Conservation (phyloP, 2,797 vertebrate genomes). For the Bufotes viridis region DNA sequence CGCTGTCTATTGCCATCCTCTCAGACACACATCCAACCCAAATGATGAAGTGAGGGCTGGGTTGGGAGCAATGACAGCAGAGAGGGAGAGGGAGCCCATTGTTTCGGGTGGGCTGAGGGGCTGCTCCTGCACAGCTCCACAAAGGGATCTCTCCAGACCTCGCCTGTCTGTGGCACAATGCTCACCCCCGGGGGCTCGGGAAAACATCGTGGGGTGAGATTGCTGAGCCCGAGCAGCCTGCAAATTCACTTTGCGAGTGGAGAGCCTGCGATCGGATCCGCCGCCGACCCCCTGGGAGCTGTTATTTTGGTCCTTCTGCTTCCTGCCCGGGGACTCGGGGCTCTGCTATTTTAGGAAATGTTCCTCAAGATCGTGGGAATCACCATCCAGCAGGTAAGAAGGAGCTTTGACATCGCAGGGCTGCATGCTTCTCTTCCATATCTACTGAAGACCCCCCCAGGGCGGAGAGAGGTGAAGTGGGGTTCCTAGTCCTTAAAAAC, state of each 20-base stretch:
- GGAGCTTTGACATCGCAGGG: neutral
- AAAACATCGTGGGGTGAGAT: neutral
- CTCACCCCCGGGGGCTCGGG: neutral
- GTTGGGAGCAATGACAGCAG: conserved; percentile 32
- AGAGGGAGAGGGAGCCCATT: conserved; percentile 27
- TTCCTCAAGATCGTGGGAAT: conserved; percentile 6
- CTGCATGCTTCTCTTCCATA: neutral
- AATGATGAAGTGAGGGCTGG: conserved; percentile 53
- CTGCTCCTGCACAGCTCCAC: conserved; percentile 15
- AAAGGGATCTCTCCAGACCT: neutral
- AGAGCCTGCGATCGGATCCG: conserved; percentile 3
- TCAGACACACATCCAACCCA: conserved; percentile 25
- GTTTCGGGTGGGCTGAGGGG: conserved; percentile 38
- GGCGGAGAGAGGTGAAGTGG: neutral
- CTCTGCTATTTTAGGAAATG: conserved; percentile 32
- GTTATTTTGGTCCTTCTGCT: neutral
- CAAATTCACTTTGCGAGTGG: neutral
- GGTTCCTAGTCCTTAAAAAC: neutral
- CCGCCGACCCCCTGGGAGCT: conserved; percentile 6
- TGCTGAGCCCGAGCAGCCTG: neutral
- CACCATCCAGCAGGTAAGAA: conserved; percentile 28
- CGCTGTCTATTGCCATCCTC: conserved; percentile 10
- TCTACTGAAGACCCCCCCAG: neutral
- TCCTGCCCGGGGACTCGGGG: conserved; percentile 10
- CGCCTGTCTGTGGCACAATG: conserved; percentile 23